Percentiles rank a stretch among this genome's conserved stretches.
These are phyloP conservation scores for Pycnomerus fuliginosus DNA, from an alignment of 2,888 invertebrate genomes.

Conservation along the genomic window DNA sequence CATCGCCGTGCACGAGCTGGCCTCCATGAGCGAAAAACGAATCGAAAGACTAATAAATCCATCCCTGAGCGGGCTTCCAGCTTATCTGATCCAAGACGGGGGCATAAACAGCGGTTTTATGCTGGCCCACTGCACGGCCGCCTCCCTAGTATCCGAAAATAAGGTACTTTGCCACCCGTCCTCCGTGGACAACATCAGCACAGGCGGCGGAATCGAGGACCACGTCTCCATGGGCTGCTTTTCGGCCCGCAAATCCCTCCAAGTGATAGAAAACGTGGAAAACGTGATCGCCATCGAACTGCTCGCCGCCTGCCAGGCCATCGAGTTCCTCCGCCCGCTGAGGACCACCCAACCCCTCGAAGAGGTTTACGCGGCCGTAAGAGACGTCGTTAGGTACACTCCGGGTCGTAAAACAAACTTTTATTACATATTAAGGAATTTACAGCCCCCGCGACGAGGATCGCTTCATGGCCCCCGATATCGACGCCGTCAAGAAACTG, in stretches of 20 bases:
- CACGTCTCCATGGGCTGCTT: constrained; percentile 72
- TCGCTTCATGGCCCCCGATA: constrained; percentile 66
- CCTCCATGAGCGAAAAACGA: constrained; percentile 65
- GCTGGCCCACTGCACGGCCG: constrained; percentile 68
- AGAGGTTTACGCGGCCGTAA: constrained; percentile 61
- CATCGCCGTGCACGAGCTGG: constrained; percentile 65
- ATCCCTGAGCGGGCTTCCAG: constrained; percentile 62
- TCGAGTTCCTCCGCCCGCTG: constrained; percentile 65
- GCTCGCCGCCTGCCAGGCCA: constrained; percentile 65
- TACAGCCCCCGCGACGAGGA: constrained; percentile 62
- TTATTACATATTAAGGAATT: no score
- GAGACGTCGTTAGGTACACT: constrained; percentile 54
- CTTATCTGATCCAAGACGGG: constrained; percentile 65
- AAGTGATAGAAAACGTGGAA: constrained; percentile 57
- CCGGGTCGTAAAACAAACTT: no score
- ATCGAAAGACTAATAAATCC: constrained; percentile 65
- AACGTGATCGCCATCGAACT: constrained; percentile 66
- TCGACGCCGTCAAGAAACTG: constrained; percentile 59
- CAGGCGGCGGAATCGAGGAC: constrained; percentile 67
- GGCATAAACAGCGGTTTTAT: constrained; percentile 70
- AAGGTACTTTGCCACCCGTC: constrained; percentile 68
- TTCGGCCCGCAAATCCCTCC: constrained; percentile 62
- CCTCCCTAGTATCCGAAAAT: constrained; percentile 68
- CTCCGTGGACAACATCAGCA: constrained; percentile 65
- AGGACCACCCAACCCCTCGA: constrained; percentile 64